Conservation (phyloP, 2,888 invertebrate genomes). For the Torymus tubicola region DNA sequence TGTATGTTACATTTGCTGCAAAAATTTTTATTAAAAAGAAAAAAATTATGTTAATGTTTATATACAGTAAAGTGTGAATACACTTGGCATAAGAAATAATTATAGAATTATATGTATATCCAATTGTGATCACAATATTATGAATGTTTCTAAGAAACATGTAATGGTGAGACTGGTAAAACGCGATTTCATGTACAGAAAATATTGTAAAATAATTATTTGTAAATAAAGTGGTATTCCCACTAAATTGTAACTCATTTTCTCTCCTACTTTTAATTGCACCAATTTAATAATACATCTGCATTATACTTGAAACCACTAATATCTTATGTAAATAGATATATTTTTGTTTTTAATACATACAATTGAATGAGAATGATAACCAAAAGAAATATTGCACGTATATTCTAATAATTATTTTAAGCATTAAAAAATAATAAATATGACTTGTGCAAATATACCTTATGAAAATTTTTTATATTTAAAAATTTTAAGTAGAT, state of each 20-base stretch:
- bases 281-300: background rate
- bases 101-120: conserved; percentile 19
- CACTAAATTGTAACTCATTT: conserved; percentile 9
- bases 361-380: too few relatives aligned
- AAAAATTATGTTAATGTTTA: background rate
- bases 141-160: conserved; percentile 52
- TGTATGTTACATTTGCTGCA: conserved; percentile 37
- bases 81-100: conserved; percentile 10
- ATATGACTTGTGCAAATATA: too few relatives aligned
- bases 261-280: background rate
- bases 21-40: conserved; percentile 7
- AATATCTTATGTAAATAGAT: too few relatives aligned
- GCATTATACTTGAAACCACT: too few relatives aligned
- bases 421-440: too few relatives aligned
- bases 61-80: background rate
- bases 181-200: conserved; percentile 53
- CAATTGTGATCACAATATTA: conserved; percentile 36
- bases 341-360: too few relatives aligned
- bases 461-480: too few relatives aligned
- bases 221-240: conserved; percentile 52
- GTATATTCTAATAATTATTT: too few relatives aligned
- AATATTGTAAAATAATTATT: conserved; percentile 60
- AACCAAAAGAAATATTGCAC: too few relatives aligned
- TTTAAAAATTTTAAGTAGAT: too few relatives aligned
- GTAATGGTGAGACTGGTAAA: conserved; percentile 50